phyloP scores from a whole-genome alignment of 92 coral and sea anemone species.

The Zoanthus sociatus region DNA sequence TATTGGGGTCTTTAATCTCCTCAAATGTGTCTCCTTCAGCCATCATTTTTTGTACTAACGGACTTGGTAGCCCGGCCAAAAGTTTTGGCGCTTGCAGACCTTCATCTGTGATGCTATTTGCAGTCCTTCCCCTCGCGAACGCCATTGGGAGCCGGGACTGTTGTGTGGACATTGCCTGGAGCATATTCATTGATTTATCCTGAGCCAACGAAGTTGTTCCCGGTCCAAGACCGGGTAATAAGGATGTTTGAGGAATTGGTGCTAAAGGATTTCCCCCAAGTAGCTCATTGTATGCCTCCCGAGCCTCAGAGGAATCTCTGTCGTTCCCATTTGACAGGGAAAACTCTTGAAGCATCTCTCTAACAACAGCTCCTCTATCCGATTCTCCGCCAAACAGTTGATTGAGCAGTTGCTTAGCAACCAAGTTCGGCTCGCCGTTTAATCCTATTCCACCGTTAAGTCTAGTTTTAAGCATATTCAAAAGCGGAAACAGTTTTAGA shows the following conservation, averaged over 20 bases:
- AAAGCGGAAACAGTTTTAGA: slow-evolving; percentile 70
- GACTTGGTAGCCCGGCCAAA: slow-evolving; percentile 39
- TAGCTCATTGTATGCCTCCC: slow-evolving; percentile 78
- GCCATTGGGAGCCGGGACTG: slow-evolving; percentile 6
- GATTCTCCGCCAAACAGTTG: slow-evolving; percentile 79
- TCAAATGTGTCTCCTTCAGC: slow-evolving; percentile 49
- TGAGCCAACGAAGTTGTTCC: slow-evolving; percentile 25
- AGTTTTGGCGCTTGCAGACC: slow-evolving; percentile 20
- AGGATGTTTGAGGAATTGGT: slow-evolving; percentile 11
- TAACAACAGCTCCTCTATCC: slow-evolving; percentile 80
- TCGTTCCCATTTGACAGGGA: slow-evolving; percentile 76
- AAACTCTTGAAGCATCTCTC: slow-evolving; percentile 91
- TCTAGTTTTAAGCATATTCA: slow-evolving; percentile 68
- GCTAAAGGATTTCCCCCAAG: slow-evolving; percentile 71
- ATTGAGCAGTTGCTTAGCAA: slow-evolving; percentile 69
- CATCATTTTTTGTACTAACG: slow-evolving; percentile 31
- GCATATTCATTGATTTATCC: slow-evolving; percentile 18
- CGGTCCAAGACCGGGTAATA: slow-evolving; percentile 29
- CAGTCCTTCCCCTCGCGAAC: slow-evolving; percentile 11
- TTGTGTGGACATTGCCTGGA: not conserved
- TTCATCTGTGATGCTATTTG: not conserved
- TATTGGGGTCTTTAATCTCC: slow-evolving; percentile 27
- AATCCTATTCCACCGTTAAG: slow-evolving; percentile 49
- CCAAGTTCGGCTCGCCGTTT: slow-evolving; percentile 53
- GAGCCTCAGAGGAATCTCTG: slow-evolving; percentile 69